phyloP scores from a whole-genome alignment of 2,113 vertebrate genomes.

The Mus musculus region DNA sequence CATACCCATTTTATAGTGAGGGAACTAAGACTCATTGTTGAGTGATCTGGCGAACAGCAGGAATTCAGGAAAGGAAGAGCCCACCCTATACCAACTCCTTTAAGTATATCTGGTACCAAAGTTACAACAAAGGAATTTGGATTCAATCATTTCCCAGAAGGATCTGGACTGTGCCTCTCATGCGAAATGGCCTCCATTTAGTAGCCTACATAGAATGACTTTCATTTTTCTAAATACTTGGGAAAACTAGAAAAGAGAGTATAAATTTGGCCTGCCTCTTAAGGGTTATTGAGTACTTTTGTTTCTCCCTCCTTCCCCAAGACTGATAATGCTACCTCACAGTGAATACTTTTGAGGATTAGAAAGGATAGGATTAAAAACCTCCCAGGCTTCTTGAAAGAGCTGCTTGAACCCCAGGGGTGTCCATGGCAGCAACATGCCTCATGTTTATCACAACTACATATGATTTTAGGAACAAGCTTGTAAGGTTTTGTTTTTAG shows the following conservation, averaged over 20 bases:
- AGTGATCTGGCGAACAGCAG: not conserved
- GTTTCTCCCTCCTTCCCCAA: not conserved
- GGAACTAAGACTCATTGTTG: not conserved
- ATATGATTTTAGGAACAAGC: not conserved
- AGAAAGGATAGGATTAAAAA: slow-evolving; percentile 2
- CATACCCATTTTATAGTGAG: not conserved
- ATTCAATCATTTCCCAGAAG: not conserved
- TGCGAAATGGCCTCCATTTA: not conserved
- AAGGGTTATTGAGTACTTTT: not conserved
- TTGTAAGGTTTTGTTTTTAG: not conserved
- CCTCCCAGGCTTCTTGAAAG: not conserved
- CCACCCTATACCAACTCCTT: not conserved
- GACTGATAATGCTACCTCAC: not conserved
- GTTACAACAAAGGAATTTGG: not conserved
- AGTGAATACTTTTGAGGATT: not conserved
- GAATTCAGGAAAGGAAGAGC: not conserved
- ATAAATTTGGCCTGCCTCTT: not conserved
- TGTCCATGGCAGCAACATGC: accelerated
- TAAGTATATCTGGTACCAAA: not conserved
- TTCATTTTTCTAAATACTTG: not conserved
- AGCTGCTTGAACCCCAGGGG: not conserved
- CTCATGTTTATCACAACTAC: not conserved
- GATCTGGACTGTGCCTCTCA: not conserved
- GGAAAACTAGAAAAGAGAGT: not conserved
- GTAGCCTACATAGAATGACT: not conserved